Conservation (phyloP, 2,797 vertebrate species). For the Rhynchotus rufescens region DNA sequence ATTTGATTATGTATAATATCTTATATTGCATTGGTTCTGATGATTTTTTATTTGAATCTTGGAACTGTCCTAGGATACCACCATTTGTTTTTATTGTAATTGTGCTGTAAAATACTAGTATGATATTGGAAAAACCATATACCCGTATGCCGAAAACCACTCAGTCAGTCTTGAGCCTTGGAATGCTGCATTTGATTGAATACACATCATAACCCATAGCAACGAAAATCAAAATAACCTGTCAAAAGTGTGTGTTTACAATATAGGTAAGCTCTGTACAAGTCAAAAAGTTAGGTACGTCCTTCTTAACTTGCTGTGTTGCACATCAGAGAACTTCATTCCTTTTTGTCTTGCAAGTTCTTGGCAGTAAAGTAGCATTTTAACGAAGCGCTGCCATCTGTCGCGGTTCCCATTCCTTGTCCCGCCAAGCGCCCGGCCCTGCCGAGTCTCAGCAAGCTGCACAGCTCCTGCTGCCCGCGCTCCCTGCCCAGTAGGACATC, state of each 20-base stretch:
- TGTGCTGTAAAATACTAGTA: constrained; percentile 75
- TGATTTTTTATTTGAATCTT: constrained; percentile 72
- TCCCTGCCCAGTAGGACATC: background rate
- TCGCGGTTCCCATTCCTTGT: constrained; percentile 25
- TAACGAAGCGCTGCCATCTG: constrained; percentile 64
- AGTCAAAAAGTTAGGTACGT: constrained; percentile 71
- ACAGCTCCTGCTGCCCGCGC: background rate
- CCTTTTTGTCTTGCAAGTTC: constrained; percentile 55
- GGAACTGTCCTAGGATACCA: constrained; percentile 67
- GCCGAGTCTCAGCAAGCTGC: constrained; percentile 43
- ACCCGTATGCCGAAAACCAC: constrained; percentile 53
- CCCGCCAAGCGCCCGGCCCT: constrained; percentile 19
- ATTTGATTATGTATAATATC: constrained; percentile 76
- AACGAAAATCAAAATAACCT: constrained; percentile 40
- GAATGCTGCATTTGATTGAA: constrained; percentile 72
- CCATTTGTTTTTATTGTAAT: constrained; percentile 68
- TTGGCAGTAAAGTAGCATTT: constrained; percentile 74
- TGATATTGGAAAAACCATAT: constrained; percentile 54
- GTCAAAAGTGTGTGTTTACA: constrained; percentile 69
- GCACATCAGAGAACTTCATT: constrained; percentile 69
- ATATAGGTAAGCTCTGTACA: constrained; percentile 52
- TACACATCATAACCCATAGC: constrained; percentile 60
- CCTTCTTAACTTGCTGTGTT: constrained; percentile 74
- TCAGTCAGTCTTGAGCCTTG: constrained; percentile 73
- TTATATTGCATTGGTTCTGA: constrained; percentile 77